Evolutionary conservation across 2,113 vertebrate species (phyloP), one percentile per base, ranked within the genome.

Genomic region (Gasterosteus nipponicus): DNA sequence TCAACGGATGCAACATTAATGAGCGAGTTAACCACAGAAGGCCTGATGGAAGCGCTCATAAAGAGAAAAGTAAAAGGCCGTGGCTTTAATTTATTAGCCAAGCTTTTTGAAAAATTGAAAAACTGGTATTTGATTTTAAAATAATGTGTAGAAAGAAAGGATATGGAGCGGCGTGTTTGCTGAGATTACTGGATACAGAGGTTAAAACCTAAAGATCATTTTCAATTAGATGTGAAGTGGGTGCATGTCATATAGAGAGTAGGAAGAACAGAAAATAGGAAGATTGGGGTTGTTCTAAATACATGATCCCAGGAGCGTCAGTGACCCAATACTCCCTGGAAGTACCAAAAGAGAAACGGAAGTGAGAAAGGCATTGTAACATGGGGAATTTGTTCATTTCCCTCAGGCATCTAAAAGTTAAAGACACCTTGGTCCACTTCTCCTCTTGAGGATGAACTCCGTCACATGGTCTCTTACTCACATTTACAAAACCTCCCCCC

Each of bases 261-360:
- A n/a, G 83, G 75, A 73, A 85, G 76, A 84, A 75, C 16, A 84
- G 46, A 84, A 87, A 82, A 77, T 62, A 75, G 46, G 72, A 77
- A 85, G 74, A 94, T 87, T 74, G 79, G 88, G 87, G 87, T 89
- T 90, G 92, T 75, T 91, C 92, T 79, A 93, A 75, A 90, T 94
- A 78, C 41, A 19, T 51, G 60, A 89, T 94, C 93, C 90, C 93
- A 80, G 31, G 91, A 91, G 93, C 57, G 77, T 78, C 60, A 65
- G 22, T 92, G 92, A 92, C 93, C 92, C 88, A 90, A 82, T 89
- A 93, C 33, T 56, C 68, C 80, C 53, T 74, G 69, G 76, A 72
- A 66, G 46, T 49, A 29, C 75, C 38, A 66, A 54, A 62, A 72
- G 69, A 81, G 47, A 63, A 58, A 81, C 39, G 77, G 71, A 76